These are phyloP conservation scores for Nycteola revayana DNA, from an alignment of 2,888 invertebrate genomes.

Conservation along the genomic window DNA sequence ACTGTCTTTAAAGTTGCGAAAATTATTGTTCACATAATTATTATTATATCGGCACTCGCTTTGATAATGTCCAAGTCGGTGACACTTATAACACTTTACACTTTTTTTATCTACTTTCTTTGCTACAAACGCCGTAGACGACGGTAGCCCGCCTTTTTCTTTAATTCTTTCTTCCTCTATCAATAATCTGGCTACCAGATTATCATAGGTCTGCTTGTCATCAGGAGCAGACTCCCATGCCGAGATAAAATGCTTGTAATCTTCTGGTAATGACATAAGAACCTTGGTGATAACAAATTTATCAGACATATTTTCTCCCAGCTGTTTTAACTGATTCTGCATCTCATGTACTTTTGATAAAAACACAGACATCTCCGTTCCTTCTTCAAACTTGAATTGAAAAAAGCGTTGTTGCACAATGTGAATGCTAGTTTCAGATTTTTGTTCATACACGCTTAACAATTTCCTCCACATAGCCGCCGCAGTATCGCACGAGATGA, in stretches of 20 bases:
- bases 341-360: slow-evolving; percentile 35
- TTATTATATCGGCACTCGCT: slow-evolving; percentile 1
- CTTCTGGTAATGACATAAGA: slow-evolving; percentile 14
- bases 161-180: slow-evolving; percentile 30
- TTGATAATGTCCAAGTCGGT: slow-evolving; percentile 1
- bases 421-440: not conserved
- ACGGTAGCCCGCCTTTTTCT: slow-evolving; percentile 5
- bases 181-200: slow-evolving; percentile 27
- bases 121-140: not conserved
- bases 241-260: slow-evolving; percentile 43
- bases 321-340: slow-evolving; percentile 28
- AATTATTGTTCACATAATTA: not conserved
- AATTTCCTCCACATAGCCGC: slow-evolving; percentile 1
- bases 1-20: not conserved
- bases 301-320: slow-evolving; percentile 31
- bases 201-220: slow-evolving; percentile 23
- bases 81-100: slow-evolving; percentile 2
- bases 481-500: not conserved
- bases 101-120: slow-evolving; percentile 1
- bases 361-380: slow-evolving; percentile 29
- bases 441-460: not conserved
- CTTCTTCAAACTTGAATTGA: slow-evolving; percentile 4
- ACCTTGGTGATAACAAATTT: slow-evolving; percentile 39
- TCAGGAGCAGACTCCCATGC: slow-evolving; percentile 37
- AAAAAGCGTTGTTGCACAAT: not conserved